Conservation (phyloP, 2,113 vertebrate genomes). For the Ceratotherium simum region DNA sequence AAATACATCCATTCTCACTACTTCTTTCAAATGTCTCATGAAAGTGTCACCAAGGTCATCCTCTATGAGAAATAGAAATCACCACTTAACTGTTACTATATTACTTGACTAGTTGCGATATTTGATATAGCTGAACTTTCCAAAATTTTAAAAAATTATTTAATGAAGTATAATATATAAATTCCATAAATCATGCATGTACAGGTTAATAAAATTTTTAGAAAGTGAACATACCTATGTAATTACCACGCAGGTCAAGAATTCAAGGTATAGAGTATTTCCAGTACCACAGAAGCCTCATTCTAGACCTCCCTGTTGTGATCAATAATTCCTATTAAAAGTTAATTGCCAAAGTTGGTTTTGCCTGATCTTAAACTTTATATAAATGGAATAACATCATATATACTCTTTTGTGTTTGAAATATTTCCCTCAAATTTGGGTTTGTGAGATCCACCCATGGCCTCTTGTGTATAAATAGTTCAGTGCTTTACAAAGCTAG, state of each 20-base stretch:
- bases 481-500: not conserved
- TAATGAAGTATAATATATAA: not conserved
- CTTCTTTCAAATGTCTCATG: not conserved
- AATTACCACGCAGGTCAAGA: not conserved
- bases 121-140: not conserved
- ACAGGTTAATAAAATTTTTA: not conserved
- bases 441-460: not conserved
- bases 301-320: not conserved
- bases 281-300: not conserved
- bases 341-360: not conserved
- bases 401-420: not conserved
- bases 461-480: not conserved
- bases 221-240: not conserved
- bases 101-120: not conserved
- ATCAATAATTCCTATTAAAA: not conserved
- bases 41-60: not conserved
- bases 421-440: not conserved
- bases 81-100: not conserved
- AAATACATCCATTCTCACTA: not conserved
- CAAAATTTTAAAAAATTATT: not conserved
- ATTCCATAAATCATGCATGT: not conserved
- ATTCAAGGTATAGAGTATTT: not conserved
- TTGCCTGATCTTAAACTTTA: not conserved
- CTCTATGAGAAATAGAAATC: not conserved
- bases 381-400: not conserved